Evolutionary conservation across 1,140 invertebrate species (phyloP).

Genomic region (Drepana arcuata): DNA sequence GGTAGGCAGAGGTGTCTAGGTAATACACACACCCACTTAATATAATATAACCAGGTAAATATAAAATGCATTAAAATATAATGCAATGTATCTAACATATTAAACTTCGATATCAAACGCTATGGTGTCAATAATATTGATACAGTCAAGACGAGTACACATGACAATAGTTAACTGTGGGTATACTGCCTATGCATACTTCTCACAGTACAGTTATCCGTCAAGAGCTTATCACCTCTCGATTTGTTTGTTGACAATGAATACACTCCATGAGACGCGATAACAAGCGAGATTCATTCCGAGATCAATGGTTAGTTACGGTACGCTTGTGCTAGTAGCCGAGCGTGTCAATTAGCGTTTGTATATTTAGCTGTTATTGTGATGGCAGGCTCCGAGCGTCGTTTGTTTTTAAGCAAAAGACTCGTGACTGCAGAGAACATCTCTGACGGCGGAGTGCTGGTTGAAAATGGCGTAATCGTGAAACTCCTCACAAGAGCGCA

Average conservation of each 20-base stretch:
- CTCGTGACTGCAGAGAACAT: constrained; percentile 51
- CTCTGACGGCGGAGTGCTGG: constrained; percentile 48
- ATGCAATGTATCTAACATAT: too few relatives aligned
- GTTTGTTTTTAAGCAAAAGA: constrained; percentile 52
- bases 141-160: too few relatives aligned
- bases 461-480: constrained; percentile 48
- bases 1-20: too few relatives aligned
- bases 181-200: too few relatives aligned
- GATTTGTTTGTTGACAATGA: constrained; percentile 19
- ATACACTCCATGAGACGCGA: constrained; percentile 13
- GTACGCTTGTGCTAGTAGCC: too few relatives aligned
- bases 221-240: constrained; percentile 14
- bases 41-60: too few relatives aligned
- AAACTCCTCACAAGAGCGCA: constrained; percentile 45
- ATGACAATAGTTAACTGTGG: too few relatives aligned
- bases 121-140: too few relatives aligned
- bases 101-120: too few relatives aligned
- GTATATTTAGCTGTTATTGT: constrained; percentile 20
- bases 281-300: constrained; percentile 6
- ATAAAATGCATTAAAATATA: too few relatives aligned
- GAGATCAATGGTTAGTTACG: constrained; percentile 14
- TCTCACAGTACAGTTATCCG: too few relatives aligned
- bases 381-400: constrained; percentile 30
- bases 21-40: too few relatives aligned
- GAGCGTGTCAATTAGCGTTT: constrained; percentile 25